phyloP scores from a whole-genome alignment of 2,888 invertebrate species.

The Athalia circularis region DNA sequence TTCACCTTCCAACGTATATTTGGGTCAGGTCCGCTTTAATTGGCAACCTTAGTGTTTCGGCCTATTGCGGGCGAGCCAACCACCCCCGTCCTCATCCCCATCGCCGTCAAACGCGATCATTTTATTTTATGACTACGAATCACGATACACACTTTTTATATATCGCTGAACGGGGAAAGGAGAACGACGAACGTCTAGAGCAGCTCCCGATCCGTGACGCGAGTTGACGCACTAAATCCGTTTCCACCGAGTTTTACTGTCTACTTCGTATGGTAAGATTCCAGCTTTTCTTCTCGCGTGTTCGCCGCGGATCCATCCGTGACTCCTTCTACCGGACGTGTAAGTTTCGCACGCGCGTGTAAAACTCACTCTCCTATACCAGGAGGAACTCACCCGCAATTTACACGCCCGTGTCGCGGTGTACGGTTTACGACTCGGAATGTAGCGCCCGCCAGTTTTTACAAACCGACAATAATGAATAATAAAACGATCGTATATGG shows the following conservation, averaged over 20 bases:
- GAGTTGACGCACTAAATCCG: conserved; percentile 34
- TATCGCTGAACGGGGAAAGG: not conserved
- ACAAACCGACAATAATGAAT: conserved; percentile 42
- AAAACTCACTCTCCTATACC: not conserved
- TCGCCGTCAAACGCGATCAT: conserved; percentile 40
- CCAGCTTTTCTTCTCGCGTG: conserved; percentile 25
- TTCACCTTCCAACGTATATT: conserved; percentile 53
- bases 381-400: not conserved
- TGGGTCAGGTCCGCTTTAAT: conserved; percentile 57
- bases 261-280: conserved; percentile 16
- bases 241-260: conserved; percentile 31
- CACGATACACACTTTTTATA: conserved; percentile 43
- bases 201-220: not conserved
- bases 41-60: conserved; percentile 49
- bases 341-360: not conserved
- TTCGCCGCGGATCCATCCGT: conserved; percentile 12
- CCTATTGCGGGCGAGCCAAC: conserved; percentile 2
- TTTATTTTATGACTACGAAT: conserved; percentile 47
- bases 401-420: conserved; percentile 26
- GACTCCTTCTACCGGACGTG: not conserved
- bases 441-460: not conserved
- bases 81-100: not conserved
- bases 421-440: conserved; percentile 24
- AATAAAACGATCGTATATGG: conserved; percentile 27
- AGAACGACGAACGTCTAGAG: not conserved